Evolutionary conservation across 92 coral and sea anemone species (phyloP).

Genomic region (Micromussa lordhowensis): DNA sequence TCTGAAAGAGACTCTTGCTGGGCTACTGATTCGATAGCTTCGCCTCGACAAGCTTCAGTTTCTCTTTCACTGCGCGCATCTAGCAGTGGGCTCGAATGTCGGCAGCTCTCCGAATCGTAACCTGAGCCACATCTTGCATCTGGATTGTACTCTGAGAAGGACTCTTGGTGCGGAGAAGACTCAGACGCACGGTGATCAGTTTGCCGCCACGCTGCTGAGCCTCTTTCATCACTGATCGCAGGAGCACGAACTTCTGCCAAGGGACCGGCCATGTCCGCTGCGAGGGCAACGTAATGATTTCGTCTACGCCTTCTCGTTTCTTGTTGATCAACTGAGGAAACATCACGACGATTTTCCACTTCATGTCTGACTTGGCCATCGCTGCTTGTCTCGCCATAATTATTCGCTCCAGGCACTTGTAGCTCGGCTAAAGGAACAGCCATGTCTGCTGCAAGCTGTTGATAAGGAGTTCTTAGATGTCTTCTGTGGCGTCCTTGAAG

Average conservation of each 20-base stretch:
- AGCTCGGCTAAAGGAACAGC: slow-evolving; percentile 16
- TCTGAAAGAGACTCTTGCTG: slow-evolving; percentile 19
- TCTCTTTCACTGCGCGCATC: background rate
- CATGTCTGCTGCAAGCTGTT: slow-evolving; percentile 8
- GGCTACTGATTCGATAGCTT: background rate
- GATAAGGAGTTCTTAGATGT: background rate
- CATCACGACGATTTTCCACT: background rate
- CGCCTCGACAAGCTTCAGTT: background rate
- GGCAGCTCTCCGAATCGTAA: background rate
- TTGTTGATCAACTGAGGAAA: background rate
- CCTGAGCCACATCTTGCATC: slow-evolving; percentile 29
- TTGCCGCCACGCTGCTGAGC: background rate
- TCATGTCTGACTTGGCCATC: background rate
- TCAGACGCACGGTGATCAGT: background rate
- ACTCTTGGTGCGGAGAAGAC: slow-evolving; percentile 10
- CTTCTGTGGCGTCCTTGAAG: background rate
- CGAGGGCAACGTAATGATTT: slow-evolving; percentile 10
- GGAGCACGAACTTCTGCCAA: slow-evolving; percentile 10
- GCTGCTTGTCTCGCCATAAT: background rate
- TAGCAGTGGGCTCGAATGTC: background rate
- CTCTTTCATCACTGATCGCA: background rate
- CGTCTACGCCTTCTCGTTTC: background rate
- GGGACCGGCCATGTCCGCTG: slow-evolving; percentile 7
- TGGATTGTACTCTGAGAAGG: slow-evolving; percentile 26
- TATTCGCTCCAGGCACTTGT: background rate